Evolutionary conservation across 1,140 invertebrate genomes (phyloP).

Genomic region (Trachymyrmex septentrionalis): DNA sequence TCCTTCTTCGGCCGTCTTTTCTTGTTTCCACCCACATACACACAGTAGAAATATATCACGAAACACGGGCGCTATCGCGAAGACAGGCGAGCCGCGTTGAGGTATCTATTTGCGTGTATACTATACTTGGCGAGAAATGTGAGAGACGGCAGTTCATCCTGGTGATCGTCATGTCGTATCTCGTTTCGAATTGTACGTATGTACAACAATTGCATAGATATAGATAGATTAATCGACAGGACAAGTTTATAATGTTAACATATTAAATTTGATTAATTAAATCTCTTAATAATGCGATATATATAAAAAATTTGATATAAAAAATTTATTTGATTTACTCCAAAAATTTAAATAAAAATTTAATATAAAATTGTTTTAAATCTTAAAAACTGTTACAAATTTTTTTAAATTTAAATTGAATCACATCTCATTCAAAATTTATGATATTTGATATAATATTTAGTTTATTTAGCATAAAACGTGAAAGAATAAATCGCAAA

Average conservation of each 20-base stretch:
- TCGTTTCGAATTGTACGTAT: background rate
- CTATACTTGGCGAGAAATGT: background rate
- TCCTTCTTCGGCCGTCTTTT: slow-evolving; percentile 22
- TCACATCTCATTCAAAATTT: slow-evolving; percentile 5
- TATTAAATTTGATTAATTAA: background rate
- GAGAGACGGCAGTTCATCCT: slow-evolving; percentile 4
- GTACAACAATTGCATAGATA: background rate
- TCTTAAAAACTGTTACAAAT: background rate
- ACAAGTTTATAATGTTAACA: background rate
- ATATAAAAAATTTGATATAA: background rate
- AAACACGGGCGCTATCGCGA: slow-evolving; percentile 19
- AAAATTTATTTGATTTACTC: background rate
- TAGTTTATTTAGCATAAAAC: background rate
- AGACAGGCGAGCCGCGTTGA: background rate
- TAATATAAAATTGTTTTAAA: background rate
- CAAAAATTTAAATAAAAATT: background rate
- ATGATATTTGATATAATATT: background rate
- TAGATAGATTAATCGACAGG: background rate
- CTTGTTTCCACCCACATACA: background rate
- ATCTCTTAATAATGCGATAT: no score
- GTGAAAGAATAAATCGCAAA: background rate
- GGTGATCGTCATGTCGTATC: background rate
- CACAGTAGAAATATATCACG: slow-evolving; percentile 26
- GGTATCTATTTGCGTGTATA: background rate
- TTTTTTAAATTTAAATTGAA: background rate